Percentiles rank a stretch among this genome's conserved stretches.
Evolutionary conservation across 1,140 invertebrate genomes (phyloP).

Genomic region (Pogonus chalceus): DNA sequence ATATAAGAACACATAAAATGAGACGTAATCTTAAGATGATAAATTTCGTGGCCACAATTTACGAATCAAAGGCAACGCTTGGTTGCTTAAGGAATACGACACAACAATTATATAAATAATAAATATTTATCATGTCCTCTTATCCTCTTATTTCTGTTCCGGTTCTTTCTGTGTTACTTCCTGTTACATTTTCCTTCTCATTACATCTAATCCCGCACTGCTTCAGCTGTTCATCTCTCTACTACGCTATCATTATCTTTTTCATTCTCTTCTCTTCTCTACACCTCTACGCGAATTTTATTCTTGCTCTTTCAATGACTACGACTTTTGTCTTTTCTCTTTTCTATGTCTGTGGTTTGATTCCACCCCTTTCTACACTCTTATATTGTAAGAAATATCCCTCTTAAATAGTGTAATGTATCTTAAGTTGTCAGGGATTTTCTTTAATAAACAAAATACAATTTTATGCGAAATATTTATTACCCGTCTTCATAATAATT

Average conservation of each 20-base stretch:
- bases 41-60: not conserved
- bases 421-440: too few species aligned
- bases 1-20: not conserved
- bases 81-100: not conserved
- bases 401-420: too few species aligned
- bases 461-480: too few species aligned
- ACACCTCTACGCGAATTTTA: too few species aligned
- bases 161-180: not conserved
- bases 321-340: too few species aligned
- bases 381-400: too few species aligned
- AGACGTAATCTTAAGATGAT: not conserved
- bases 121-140: conserved; percentile 21
- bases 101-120: conserved; percentile 25
- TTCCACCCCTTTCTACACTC: too few species aligned
- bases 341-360: too few species aligned
- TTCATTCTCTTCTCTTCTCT: too few species aligned
- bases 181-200: not conserved
- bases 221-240: not conserved
- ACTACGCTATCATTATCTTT: not conserved
- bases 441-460: too few species aligned
- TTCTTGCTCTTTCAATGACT: too few species aligned
- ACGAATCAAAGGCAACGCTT: not conserved
- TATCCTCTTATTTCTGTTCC: not conserved
- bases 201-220: not conserved
- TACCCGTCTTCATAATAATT: too few species aligned